Percentiles rank a stretch among this genome's conserved stretches.
These are phyloP conservation scores for Euphydryas editha DNA, from an alignment of 2,888 invertebrate species.

Conservation along the genomic window DNA sequence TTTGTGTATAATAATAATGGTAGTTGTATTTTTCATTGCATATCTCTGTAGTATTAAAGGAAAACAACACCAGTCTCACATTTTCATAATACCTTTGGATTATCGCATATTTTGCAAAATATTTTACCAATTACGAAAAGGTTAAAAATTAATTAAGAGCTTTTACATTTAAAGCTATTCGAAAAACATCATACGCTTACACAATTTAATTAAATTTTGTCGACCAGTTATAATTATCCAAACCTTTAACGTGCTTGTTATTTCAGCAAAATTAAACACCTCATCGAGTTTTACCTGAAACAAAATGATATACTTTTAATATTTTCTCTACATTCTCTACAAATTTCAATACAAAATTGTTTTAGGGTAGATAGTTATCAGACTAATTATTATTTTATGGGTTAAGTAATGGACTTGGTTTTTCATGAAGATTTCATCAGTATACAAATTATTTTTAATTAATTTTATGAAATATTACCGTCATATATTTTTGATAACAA, in stretches of 20 bases:
- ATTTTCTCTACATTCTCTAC: no score
- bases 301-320: conserved; percentile 19
- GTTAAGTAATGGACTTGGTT: not conserved
- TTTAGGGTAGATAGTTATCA: not conserved
- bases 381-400: not conserved
- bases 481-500: not conserved
- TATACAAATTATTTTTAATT: not conserved
- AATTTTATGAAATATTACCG: not conserved
- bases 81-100: not conserved
- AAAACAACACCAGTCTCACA: no score
- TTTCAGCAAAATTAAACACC: conserved; percentile 21
- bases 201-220: conserved; percentile 26
- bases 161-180: conserved; percentile 1
- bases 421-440: not conserved
- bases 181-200: conserved; percentile 16
- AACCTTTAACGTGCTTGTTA: conserved; percentile 21
- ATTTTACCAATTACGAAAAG: conserved; percentile 2
- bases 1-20: no score
- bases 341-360: no score
- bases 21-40: no score
- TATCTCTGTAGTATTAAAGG: no score
- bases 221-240: conserved; percentile 21
- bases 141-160: conserved; percentile 13
- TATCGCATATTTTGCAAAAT: not conserved
- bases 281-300: conserved; percentile 23